These are phyloP conservation scores for Notechis scutatus DNA, from an alignment of 2,113 vertebrate species.

Conservation along the genomic window DNA sequence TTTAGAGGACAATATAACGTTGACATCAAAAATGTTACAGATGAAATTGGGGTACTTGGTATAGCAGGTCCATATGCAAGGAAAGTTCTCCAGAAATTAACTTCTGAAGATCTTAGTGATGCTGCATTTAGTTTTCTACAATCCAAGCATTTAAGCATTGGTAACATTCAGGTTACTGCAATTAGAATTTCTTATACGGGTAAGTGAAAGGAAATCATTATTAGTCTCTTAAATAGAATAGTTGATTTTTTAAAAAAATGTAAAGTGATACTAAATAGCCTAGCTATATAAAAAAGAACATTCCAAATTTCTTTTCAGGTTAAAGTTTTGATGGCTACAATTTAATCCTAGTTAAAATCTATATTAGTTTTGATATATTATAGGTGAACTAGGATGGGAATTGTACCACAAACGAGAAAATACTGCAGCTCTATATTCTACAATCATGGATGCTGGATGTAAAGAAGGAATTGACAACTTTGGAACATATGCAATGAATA, in stretches of 20 bases:
- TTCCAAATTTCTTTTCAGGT: neutral
- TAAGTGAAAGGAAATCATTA: slow-evolving; percentile 48
- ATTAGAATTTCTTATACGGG: slow-evolving; percentile 96
- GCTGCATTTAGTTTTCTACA: slow-evolving; percentile 87
- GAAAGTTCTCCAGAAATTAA: slow-evolving; percentile 89
- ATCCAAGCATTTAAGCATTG: slow-evolving; percentile 78
- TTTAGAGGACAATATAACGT: slow-evolving; percentile 73
- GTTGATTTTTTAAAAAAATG: neutral
- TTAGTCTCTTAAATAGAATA: neutral
- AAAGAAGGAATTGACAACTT: slow-evolving; percentile 91
- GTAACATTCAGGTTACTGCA: slow-evolving; percentile 76
- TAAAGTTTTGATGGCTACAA: neutral
- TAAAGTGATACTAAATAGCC: neutral
- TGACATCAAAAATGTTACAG: slow-evolving; percentile 84
- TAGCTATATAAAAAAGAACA: neutral
- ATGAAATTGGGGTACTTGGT: slow-evolving; percentile 87
- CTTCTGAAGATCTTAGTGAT: slow-evolving; percentile 83
- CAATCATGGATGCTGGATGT: slow-evolving; percentile 87
- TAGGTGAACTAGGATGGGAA: slow-evolving; percentile 97
- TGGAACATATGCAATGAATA: slow-evolving; percentile 88
- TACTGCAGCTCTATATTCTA: slow-evolving; percentile 76
- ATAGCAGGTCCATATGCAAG: slow-evolving; percentile 86
- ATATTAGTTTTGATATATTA: slow-evolving; percentile 23
- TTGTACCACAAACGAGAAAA: slow-evolving; percentile 84
- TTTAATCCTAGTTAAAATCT: slow-evolving; percentile 4